Conservation (phyloP, 2,113 vertebrate genomes). For the Eupsittula cactorum region DNA sequence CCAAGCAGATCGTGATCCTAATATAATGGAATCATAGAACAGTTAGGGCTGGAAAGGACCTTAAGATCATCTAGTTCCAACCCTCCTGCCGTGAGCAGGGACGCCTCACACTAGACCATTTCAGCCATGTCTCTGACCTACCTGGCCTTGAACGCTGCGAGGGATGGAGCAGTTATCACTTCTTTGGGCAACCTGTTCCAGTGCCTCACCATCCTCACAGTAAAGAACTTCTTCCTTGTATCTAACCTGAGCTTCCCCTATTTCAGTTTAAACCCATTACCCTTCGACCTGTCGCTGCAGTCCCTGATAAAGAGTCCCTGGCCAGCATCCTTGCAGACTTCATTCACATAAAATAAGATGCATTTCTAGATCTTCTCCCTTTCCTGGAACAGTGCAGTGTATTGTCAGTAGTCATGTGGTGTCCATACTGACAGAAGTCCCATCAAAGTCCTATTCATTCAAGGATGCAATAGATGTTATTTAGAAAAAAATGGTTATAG, state of each 20-base stretch:
- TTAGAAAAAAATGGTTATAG: background rate
- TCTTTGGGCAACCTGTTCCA: background rate
- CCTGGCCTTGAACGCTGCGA: background rate
- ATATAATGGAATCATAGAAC: background rate
- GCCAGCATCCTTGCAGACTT: background rate
- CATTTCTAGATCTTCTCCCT: background rate
- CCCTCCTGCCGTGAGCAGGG: background rate
- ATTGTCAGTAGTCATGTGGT: background rate
- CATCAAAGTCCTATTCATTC: background rate
- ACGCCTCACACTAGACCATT: background rate
- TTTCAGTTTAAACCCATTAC: background rate
- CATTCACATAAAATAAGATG: background rate
- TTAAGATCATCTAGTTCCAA: background rate
- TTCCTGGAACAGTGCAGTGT: background rate
- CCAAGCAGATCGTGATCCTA: background rate
- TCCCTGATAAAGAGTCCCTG: background rate
- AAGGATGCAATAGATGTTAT: background rate
- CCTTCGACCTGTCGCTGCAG: background rate
- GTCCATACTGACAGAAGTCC: background rate
- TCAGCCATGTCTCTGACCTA: background rate
- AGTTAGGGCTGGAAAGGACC: background rate
- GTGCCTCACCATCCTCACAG: background rate
- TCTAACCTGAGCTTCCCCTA: background rate
- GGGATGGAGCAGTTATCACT: background rate
- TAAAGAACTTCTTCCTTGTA: background rate